These are phyloP conservation scores for Regulus satrapa DNA, from an alignment of 2,113 vertebrate species.

Conservation along the genomic window DNA sequence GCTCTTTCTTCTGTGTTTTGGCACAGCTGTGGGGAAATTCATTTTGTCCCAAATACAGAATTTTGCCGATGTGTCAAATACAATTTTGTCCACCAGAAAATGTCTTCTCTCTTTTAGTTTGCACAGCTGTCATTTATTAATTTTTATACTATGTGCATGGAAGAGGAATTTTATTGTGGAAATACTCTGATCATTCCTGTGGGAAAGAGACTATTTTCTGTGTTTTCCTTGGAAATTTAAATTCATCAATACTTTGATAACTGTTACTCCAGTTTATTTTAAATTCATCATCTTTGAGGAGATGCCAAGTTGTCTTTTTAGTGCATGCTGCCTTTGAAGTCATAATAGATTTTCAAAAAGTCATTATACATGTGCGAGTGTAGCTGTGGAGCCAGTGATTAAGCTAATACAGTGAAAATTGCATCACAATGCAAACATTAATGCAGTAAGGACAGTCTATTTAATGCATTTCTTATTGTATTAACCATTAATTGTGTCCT, in stretches of 20 bases:
- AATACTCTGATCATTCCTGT: neutral
- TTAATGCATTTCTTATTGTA: slow-evolving; percentile 41
- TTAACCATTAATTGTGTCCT: slow-evolving; percentile 15
- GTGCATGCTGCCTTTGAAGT: neutral
- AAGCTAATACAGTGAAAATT: slow-evolving; percentile 17
- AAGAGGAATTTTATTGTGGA: neutral
- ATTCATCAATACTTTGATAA: neutral
- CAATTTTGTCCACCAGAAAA: neutral
- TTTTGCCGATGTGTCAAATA: neutral
- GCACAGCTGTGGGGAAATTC: neutral
- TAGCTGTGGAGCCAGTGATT: neutral
- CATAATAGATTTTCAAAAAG: neutral
- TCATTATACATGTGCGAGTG: neutral
- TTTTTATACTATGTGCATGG: neutral
- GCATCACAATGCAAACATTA: neutral
- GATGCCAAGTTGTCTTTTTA: neutral
- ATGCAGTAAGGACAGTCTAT: slow-evolving; percentile 20
- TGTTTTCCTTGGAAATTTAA: slow-evolving; percentile 20
- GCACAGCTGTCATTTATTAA: slow-evolving; percentile 5
- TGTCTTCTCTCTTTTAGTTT: neutral
- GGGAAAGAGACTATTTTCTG: neutral
- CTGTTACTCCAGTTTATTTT: neutral
- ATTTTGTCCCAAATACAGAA: neutral
- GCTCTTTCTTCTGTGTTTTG: neutral
- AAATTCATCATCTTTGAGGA: neutral